Base-by-base conservation (phyloP, 2,888 invertebrate species). In the Clostera curtula region DNA sequence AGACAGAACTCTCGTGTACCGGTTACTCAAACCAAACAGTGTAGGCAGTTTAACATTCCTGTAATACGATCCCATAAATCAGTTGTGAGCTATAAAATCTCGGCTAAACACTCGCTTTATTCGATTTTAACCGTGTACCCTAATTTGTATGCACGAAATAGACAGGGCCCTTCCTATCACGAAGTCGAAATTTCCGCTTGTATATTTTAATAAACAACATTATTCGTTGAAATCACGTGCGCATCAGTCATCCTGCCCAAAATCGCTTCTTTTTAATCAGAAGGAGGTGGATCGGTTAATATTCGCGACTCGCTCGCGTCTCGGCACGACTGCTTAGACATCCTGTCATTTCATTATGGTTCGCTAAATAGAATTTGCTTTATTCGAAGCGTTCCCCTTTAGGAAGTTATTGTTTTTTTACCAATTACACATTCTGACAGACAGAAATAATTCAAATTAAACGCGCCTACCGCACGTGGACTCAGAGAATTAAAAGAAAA, bases 361-460 rank as follows among this genome's bases (percentile, higher is more conserved):
- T 51, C 52, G 46, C 59, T 54, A 57, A 67, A 67, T 62, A 66
- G 58, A 49, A 60, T 61, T 59, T 56, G 60, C 61, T 59, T 62
- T 65, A 64, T 62, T 48, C 49, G 55, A 66, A 66, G 60, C 66
- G 64, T 62, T 61, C 56, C 45, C 60, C 57, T 68, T 66, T 62
- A 58, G 51, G 54, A 63, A 59, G 52, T 71, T 72, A 67, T 69
- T 70, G 61, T 72, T 63, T 67, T 59, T 63, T 65, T 62, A 57
- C 66, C 67, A 58, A 53, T 75, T 70, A 73, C 69, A 69, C 67
- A 69, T 74, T 71, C 67, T 65, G 80, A 71, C 75, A 72, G 67
- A 65, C 64, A 48, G 56, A 67, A 70, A 76, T 77, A 76, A 77
- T 79, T 77, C 72, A 74, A 70, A 76, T 79, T 76, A 76, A 75